Evolutionary conservation across 2,797 vertebrate species (phyloP).

Genomic region (Amblyopsis hoosieri): DNA sequence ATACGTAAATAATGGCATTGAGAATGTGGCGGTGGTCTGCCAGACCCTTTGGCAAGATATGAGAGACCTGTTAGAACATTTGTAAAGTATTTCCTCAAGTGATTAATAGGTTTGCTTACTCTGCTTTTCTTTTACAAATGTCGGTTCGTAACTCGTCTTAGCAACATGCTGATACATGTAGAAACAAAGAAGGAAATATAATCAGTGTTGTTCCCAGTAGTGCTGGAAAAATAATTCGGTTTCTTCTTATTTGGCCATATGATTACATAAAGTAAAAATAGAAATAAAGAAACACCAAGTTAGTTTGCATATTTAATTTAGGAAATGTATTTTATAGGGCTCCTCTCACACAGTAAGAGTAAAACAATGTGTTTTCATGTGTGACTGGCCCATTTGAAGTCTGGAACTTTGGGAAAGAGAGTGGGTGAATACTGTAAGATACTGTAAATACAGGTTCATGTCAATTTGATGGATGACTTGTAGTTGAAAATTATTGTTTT

Average conservation of each 20-base stretch:
- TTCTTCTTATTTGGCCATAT: constrained; percentile 1
- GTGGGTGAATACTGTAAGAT: too few species aligned
- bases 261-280: too few species aligned
- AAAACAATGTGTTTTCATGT: too few species aligned
- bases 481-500: too few species aligned
- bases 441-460: too few species aligned
- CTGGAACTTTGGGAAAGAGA: too few species aligned
- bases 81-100: constrained; percentile 36
- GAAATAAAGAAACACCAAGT: too few species aligned
- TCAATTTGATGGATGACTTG: too few species aligned
- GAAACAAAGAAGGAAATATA: constrained; percentile 29
- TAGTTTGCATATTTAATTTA: too few species aligned
- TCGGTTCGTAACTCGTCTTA: constrained; percentile 30
- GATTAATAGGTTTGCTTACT: constrained; percentile 56
- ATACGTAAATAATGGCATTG: constrained; percentile 25
- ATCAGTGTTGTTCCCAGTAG: constrained; percentile 21
- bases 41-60: constrained; percentile 49
- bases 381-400: too few species aligned
- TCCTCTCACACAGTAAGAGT: too few species aligned
- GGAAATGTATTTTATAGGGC: too few species aligned
- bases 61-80: constrained; percentile 49
- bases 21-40: constrained; percentile 30
- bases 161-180: constrained; percentile 24
- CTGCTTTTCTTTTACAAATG: constrained; percentile 42
- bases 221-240: constrained; percentile 8